A percentile compares a stretch with the other conserved stretches of the same genome.
Evolutionary conservation across 2,113 vertebrate genomes (phyloP).

Genomic region (Ondatra zibethicus): DNA sequence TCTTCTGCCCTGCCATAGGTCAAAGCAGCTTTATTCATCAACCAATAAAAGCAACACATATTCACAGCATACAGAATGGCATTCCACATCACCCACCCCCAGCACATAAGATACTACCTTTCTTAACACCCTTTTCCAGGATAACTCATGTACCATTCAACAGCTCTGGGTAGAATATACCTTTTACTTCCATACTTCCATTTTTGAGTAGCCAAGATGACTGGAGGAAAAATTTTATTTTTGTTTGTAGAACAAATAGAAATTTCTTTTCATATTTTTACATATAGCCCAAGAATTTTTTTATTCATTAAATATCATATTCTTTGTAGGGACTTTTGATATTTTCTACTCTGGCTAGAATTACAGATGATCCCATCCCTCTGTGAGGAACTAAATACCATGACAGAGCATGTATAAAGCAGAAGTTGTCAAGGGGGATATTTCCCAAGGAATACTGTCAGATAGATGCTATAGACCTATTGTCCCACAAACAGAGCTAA

Average conservation of each 20-base stretch:
- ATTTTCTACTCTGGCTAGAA: background rate
- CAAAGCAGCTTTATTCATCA: no score
- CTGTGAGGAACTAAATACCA: background rate
- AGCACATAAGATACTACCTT: background rate
- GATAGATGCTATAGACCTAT: background rate
- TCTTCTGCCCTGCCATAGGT: no score
- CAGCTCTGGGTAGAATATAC: background rate
- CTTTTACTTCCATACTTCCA: background rate
- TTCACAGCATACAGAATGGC: no score
- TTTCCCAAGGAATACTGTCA: background rate
- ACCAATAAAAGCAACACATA: no score
- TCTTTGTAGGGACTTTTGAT: background rate
- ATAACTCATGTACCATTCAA: background rate
- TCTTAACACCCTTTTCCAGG: background rate
- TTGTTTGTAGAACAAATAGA: constrained; percentile 23
- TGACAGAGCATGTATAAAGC: background rate
- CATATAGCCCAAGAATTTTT: background rate
- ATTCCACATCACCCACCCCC: background rate
- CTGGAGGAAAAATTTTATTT: background rate
- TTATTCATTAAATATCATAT: background rate
- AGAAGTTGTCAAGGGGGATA: background rate
- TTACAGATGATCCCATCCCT: background rate
- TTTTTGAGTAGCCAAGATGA: background rate
- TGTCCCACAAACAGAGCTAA: background rate
- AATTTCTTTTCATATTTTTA: background rate